A percentile compares a stretch with the other conserved stretches of the same genome.
Evolutionary conservation across 92 coral and sea anemone species (phyloP).

Genomic region (Epizoanthus scotinus): DNA sequence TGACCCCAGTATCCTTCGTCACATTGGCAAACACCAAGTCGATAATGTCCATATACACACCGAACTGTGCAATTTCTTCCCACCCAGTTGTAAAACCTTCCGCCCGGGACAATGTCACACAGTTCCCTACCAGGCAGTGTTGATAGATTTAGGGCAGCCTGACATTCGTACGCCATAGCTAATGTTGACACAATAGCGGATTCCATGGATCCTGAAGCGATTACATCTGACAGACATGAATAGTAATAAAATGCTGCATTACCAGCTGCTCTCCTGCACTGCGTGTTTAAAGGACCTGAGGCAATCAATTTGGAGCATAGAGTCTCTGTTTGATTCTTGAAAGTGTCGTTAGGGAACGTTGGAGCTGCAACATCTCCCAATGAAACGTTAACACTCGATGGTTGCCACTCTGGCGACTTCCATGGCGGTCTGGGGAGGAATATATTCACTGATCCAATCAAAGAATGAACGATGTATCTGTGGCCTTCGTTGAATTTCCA

Average conservation of each 20-base stretch:
- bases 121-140: constrained; percentile 62
- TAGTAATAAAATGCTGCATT: constrained; percentile 49
- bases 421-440: constrained; percentile 63
- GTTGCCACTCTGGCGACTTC: constrained; percentile 58
- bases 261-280: constrained; percentile 44
- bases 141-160: constrained; percentile 52
- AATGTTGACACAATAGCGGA: constrained; percentile 59
- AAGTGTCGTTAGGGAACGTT: constrained; percentile 27
- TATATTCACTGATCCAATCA: constrained; percentile 53
- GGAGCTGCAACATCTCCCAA: constrained; percentile 16
- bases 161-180: constrained; percentile 58
- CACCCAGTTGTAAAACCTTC: constrained; percentile 58
- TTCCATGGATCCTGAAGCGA: constrained; percentile 52
- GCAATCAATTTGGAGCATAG: constrained; percentile 49
- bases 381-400: constrained; percentile 52
- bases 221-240: constrained; percentile 54
- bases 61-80: constrained; percentile 53
- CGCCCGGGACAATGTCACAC: constrained; percentile 53
- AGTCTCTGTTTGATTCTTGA: constrained; percentile 39
- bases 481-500: constrained; percentile 76
- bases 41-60: constrained; percentile 56
- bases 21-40: constrained; percentile 48
- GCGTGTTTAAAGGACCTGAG: constrained; percentile 47
- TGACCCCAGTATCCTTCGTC: constrained; percentile 65
- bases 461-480: constrained; percentile 46